Evolutionary conservation across 2,113 vertebrate genomes (phyloP).

Genomic region (Xenopus laevis): DNA sequence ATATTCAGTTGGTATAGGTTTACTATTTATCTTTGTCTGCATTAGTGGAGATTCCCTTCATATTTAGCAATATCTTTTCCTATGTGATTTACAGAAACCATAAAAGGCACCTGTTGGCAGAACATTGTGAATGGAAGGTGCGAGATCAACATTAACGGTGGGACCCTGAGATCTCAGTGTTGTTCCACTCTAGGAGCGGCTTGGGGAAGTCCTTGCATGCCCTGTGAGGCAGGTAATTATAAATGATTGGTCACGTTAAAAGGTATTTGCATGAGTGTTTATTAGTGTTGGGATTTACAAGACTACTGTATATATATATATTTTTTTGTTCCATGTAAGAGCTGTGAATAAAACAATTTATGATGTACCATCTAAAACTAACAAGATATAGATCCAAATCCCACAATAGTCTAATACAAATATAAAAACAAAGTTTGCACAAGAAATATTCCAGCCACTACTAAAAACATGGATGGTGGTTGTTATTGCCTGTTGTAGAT

Average conservation of each 20-base stretch:
- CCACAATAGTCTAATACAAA: no score
- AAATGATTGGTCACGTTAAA: background rate
- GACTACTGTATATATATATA: no score
- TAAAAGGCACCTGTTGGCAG: slow-evolving; percentile 94
- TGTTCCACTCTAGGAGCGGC: slow-evolving; percentile 91
- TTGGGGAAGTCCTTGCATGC: slow-evolving; percentile 91
- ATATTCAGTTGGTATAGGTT: background rate
- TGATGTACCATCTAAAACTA: no score
- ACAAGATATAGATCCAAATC: no score
- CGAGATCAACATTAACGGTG: slow-evolving; percentile 97
- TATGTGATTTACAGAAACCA: slow-evolving; percentile 66
- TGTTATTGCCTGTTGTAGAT: no score
- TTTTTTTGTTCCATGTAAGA: no score
- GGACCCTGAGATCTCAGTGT: slow-evolving; percentile 92
- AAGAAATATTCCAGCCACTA: no score
- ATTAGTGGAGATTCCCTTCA: background rate
- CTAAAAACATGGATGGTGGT: no score
- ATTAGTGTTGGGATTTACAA: no score
- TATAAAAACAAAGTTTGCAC: no score
- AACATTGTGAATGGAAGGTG: slow-evolving; percentile 83
- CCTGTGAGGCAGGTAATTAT: slow-evolving; percentile 82
- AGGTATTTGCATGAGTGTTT: background rate
- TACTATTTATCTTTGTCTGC: background rate
- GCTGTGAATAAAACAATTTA: no score
- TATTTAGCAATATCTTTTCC: background rate